A percentile compares a stretch with the other conserved stretches of the same genome.
These are phyloP conservation scores for Coranthus polyacanthus DNA, from an alignment of 2,797 vertebrate genomes.

Conservation along the genomic window DNA sequence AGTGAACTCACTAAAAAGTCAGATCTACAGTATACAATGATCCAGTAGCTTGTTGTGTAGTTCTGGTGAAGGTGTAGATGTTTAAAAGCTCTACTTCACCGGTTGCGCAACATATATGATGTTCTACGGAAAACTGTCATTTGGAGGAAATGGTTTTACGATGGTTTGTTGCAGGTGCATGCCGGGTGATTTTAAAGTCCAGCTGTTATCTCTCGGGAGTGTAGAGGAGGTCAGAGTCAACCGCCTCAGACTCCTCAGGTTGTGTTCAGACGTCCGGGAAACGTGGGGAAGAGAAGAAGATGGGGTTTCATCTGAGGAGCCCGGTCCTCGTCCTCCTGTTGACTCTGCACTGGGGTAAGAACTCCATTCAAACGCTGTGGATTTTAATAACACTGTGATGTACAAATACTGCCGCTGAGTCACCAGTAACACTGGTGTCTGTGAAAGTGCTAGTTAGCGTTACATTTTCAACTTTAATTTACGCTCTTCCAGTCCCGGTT, in stretches of 20 bases:
- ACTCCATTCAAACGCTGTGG: background rate
- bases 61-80: no score
- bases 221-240: conserved; percentile 36
- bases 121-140: background rate
- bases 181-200: conserved; percentile 80
- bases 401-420: background rate
- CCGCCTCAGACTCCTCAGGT: conserved; percentile 6
- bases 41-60: background rate
- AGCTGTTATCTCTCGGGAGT: conserved; percentile 68
- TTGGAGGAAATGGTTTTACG: conserved; percentile 54
- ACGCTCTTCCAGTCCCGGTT: no score
- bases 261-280: conserved; percentile 12
- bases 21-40: background rate
- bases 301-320: conserved; percentile 43
- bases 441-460: no score
- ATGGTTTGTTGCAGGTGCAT: conserved; percentile 39
- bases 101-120: conserved; percentile 1
- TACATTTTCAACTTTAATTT: no score
- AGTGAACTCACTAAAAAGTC: background rate
- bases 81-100: background rate
- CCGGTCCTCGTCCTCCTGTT: conserved; percentile 59
- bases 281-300: conserved; percentile 33
- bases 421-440: no score
- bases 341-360: conserved; percentile 75
- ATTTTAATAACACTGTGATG: background rate